Evolutionary conservation across 2,113 vertebrate genomes (phyloP).

Genomic region (Eolophus roseicapilla): DNA sequence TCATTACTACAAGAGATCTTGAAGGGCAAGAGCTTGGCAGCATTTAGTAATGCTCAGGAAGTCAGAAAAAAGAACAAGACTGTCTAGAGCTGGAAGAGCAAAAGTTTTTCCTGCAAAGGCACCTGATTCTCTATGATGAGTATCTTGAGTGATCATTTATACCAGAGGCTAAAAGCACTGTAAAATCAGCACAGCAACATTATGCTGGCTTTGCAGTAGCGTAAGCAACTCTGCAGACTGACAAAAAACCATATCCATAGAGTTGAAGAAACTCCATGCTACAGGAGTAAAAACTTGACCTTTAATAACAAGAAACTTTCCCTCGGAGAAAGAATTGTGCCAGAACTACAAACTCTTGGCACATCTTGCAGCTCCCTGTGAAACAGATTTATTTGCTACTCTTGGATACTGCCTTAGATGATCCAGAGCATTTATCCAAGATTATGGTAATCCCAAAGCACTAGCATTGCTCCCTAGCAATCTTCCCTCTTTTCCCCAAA

Average conservation of each 20-base stretch:
- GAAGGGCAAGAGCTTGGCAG: conserved; percentile 39
- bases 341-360: background rate
- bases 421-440: background rate
- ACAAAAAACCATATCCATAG: background rate
- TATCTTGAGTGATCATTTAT: background rate
- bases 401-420: background rate
- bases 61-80: conserved; percentile 28
- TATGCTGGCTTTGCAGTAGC: background rate
- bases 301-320: background rate
- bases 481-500: background rate
- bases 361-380: background rate
- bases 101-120: conserved; percentile 29
- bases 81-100: background rate
- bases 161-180: background rate
- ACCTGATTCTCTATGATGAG: background rate
- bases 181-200: background rate
- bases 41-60: conserved; percentile 47
- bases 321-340: background rate
- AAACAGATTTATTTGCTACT: background rate
- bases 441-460: background rate
- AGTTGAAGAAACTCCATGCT: background rate
- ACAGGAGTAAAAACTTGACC: background rate
- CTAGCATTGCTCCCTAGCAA: background rate
- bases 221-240: background rate
- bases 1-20: conserved; percentile 56